Base-by-base conservation (phyloP, 2,113 vertebrate species). In the Oncorhynchus kisutch region DNA sequence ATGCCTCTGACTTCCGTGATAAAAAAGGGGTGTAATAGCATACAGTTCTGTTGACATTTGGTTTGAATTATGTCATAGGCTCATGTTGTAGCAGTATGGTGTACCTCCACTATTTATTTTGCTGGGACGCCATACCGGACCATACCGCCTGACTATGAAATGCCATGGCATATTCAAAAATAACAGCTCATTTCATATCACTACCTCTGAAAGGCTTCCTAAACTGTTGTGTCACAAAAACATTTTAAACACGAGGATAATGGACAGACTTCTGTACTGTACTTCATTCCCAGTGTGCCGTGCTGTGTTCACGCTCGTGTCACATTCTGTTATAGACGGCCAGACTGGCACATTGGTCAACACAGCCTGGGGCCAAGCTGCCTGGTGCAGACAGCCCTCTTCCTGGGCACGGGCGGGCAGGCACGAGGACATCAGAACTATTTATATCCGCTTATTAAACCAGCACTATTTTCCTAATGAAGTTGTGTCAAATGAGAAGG, bases 401-500 rank as follows among this genome's bases (percentile, higher is more conserved):
- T 45, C 88, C 88, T 82, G 84, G 80, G 54, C 54, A 20, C 4
- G 54, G 75, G 82, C 75, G 25, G 69, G 72, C 83, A 82, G 72
- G 14, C 27, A 70, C 20, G 78, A 78, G 51, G 72, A 78, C 45
- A 68, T 67, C 25, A 49, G 29, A 51, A 82, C 88, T 90, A 89
- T 89, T 86, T 86, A 45, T 90, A 87, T 77, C 74, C 65, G 69
- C 74, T 77, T 84, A 78, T 84, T 82, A 79, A 45, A 76, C 65
- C 3, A 45, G 8, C 31, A 31, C 69, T 82, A 74, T 78, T 87
- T 59, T 85, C 77, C 62, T 79, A 89, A 87, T 70, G 79, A 87
- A 60, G 49, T 68, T 78, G 68, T 29, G 65, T 27, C 24, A 84
- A 80, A 80, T 76, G 82, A 89, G 84, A 85, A 83, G 85, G 79